Evolutionary conservation across 2,888 invertebrate species (phyloP).

Genomic region (Lycia hirtaria): DNA sequence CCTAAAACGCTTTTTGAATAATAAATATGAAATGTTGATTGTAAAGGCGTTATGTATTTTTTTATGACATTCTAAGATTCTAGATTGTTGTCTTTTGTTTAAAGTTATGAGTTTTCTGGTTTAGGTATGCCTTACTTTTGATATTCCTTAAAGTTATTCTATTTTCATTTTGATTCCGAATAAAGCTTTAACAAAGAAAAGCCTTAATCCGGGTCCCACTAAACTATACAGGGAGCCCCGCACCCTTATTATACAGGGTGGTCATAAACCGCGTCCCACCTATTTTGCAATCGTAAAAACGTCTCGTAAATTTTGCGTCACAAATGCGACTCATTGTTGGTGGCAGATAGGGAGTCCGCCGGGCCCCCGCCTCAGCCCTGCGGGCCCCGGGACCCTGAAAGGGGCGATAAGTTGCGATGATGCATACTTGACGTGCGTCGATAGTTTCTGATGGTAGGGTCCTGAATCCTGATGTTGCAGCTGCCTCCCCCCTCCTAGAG

Average conservation of each 20-base stretch:
- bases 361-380: constrained; percentile 31
- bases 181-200: constrained; percentile 45
- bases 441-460: constrained; percentile 24
- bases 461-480: constrained; percentile 13
- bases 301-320: constrained; percentile 78
- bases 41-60: neutral
- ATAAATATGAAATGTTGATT: neutral
- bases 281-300: constrained; percentile 80
- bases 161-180: too few species aligned
- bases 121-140: too few species aligned
- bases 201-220: constrained; percentile 35
- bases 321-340: constrained; percentile 76
- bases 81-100: too few species aligned
- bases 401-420: constrained; percentile 34
- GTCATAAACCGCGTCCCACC: constrained; percentile 72
- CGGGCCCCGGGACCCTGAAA: constrained; percentile 25
- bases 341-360: constrained; percentile 57
- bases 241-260: constrained; percentile 73
- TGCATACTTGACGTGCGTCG: constrained; percentile 26
- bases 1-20: constrained; percentile 6
- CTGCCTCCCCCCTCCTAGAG: too few species aligned
- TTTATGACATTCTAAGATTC: too few species aligned
- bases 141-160: too few species aligned
- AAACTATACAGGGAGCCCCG: constrained; percentile 26
- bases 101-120: too few species aligned